A percentile compares a stretch with the other conserved stretches of the same genome.
phyloP scores from a whole-genome alignment of 2,797 vertebrate genomes.

The Notolabrus celidotus region DNA sequence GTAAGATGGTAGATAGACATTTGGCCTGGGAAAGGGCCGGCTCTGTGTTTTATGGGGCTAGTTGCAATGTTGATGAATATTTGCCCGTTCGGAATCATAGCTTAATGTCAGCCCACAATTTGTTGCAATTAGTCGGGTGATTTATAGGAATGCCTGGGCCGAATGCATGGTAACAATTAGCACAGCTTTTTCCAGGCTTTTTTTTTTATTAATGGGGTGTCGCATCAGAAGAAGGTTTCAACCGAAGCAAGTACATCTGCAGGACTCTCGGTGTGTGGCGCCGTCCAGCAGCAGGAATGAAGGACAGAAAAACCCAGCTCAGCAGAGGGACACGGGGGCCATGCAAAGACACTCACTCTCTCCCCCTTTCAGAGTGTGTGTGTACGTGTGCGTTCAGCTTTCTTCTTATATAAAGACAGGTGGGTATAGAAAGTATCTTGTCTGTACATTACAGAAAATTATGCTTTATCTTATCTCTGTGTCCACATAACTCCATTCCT shows the following conservation, averaged over 20 bases:
- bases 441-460: background rate
- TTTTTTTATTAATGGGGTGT: conserved; percentile 86
- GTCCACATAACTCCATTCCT: background rate
- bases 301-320: conserved; percentile 25
- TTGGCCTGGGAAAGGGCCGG: conserved; percentile 78
- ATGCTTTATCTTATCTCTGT: background rate
- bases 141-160: conserved; percentile 83
- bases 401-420: background rate
- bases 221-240: conserved; percentile 73
- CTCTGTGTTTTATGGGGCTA: conserved; percentile 82
- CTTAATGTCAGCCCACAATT: conserved; percentile 89
- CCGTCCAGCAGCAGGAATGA: conserved; percentile 30
- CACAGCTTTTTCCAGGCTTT: conserved; percentile 79
- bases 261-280: conserved; percentile 67
- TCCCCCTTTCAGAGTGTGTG: background rate
- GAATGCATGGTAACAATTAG: conserved; percentile 87
- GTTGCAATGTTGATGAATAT: conserved; percentile 88
- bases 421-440: background rate
- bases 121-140: conserved; percentile 87
- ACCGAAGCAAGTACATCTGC: conserved; percentile 71
- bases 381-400: conserved; percentile 11
- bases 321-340: conserved; percentile 20
- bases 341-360: background rate
- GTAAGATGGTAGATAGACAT: conserved; percentile 79
- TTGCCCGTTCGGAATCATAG: conserved; percentile 86